Evolutionary conservation across 1,140 invertebrate genomes (phyloP).

Genomic region (Micrasema minimum): DNA sequence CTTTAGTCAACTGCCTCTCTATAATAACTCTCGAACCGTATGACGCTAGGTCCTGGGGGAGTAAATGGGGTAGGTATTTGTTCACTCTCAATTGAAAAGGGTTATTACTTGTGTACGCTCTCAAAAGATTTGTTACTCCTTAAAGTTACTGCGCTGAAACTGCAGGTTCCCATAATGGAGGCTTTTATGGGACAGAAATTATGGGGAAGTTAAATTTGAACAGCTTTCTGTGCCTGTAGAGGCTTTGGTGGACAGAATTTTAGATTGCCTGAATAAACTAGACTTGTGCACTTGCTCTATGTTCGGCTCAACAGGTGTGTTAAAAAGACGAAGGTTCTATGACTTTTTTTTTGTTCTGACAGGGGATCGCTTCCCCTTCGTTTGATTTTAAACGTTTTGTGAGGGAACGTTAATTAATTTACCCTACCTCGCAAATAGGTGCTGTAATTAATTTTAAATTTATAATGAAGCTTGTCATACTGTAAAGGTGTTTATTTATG

Average conservation of each 20-base stretch:
- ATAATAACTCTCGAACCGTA: no score
- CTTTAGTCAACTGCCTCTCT: no score
- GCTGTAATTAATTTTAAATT: no score
- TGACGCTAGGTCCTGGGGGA: no score
- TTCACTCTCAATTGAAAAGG: no score
- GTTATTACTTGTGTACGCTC: constrained; percentile 6
- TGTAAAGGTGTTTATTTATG: no score
- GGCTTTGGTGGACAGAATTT: constrained; percentile 39
- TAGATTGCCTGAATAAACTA: constrained; percentile 42
- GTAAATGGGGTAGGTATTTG: no score
- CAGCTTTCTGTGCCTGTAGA: neutral
- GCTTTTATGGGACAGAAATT: constrained; percentile 34
- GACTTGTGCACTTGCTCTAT: neutral
- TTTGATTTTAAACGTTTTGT: no score
- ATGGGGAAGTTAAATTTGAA: constrained; percentile 36
- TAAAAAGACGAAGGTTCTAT: neutral
- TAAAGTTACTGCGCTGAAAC: constrained; percentile 11
- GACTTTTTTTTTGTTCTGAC: neutral
- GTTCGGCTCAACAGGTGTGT: constrained; percentile 13
- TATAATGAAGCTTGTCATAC: no score
- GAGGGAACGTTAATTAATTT: no score
- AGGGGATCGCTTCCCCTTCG: no score
- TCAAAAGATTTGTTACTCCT: constrained; percentile 20
- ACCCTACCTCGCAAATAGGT: neutral
- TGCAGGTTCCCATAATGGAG: neutral